Evolutionary conservation across 2,797 vertebrate genomes (phyloP).

Genomic region (Neosilurus hyrtlii): DNA sequence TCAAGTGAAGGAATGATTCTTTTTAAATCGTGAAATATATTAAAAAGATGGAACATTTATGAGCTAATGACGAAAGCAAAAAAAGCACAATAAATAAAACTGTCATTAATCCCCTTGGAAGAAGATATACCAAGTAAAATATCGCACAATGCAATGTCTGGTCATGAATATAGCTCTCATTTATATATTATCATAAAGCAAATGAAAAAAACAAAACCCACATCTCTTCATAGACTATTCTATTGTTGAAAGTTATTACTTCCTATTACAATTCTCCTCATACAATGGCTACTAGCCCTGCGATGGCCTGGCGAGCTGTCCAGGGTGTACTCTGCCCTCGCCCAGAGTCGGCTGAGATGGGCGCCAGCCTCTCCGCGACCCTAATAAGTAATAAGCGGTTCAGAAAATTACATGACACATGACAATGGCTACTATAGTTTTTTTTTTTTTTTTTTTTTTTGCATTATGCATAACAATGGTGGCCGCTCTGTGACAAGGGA

Average conservation of each 20-base stretch:
- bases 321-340: too few relatives aligned
- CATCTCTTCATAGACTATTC: not conserved
- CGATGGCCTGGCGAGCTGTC: too few relatives aligned
- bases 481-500: too few relatives aligned
- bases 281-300: too few relatives aligned
- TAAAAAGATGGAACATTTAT: not conserved
- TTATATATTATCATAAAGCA: not conserved
- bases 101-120: not conserved
- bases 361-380: too few relatives aligned
- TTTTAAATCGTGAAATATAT: not conserved
- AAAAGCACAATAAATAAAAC: not conserved
- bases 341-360: too few relatives aligned
- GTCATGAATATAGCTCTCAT: not conserved
- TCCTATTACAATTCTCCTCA: not conserved
- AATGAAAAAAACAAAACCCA: not conserved
- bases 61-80: not conserved
- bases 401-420: too few relatives aligned
- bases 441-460: too few relatives aligned
- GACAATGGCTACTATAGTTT: too few relatives aligned
- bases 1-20: conserved; percentile 15
- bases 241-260: not conserved
- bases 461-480: too few relatives aligned
- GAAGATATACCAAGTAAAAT: not conserved
- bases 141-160: not conserved
- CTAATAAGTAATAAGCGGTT: too few relatives aligned